Conservation (phyloP, 2,113 vertebrate genomes). For the Numenius arquata region DNA sequence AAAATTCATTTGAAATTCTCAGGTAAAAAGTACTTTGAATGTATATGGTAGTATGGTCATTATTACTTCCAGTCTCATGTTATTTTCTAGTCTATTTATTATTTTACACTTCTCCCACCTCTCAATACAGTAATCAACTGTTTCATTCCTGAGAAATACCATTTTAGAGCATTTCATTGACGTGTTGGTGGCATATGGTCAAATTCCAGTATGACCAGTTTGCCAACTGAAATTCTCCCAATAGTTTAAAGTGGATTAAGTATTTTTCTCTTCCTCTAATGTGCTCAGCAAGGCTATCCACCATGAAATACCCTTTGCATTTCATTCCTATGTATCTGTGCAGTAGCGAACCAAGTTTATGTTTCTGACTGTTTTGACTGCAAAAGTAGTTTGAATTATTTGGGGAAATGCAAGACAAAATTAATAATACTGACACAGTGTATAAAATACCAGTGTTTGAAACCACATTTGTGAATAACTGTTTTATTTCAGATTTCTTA, state of each 20-base stretch:
- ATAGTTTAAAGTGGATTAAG: constrained; percentile 32
- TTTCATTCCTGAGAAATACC: constrained; percentile 9
- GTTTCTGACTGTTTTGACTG: constrained; percentile 61
- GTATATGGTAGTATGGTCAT: background rate
- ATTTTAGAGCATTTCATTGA: constrained; percentile 9
- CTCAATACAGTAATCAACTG: constrained; percentile 15
- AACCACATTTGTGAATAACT: constrained; percentile 54
- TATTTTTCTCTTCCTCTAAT: constrained; percentile 19
- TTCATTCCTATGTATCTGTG: constrained; percentile 8
- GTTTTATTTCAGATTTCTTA: constrained; percentile 59
- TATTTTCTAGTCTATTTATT: constrained; percentile 27
- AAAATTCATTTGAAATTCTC: background rate
- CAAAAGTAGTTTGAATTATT: constrained; percentile 51
- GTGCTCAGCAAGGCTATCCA: background rate
- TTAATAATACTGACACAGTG: constrained; percentile 63
- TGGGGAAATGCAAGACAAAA: constrained; percentile 46
- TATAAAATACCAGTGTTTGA: constrained; percentile 58
- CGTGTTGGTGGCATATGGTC: constrained; percentile 28
- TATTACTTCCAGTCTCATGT: background rate
- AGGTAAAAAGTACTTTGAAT: constrained; percentile 4
- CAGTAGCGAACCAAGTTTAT: constrained; percentile 34
- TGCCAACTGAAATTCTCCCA: constrained; percentile 35
- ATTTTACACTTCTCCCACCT: background rate
- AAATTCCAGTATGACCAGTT: constrained; percentile 45
- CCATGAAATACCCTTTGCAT: constrained; percentile 19